Conservation (phyloP, 2,888 invertebrate genomes). For the Eulithis prunata region DNA sequence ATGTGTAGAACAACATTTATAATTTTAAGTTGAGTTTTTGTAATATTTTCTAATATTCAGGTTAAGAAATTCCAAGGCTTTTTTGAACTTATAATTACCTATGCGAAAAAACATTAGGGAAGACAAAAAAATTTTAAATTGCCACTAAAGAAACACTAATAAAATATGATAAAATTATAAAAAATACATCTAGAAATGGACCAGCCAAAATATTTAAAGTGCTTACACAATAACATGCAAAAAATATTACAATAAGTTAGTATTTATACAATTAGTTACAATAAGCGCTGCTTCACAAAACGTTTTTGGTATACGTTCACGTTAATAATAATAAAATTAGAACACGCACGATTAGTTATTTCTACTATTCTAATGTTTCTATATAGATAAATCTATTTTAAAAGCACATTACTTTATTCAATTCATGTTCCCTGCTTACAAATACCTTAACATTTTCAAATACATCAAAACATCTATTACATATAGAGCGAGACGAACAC, state of each 20-base stretch:
- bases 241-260: constrained; percentile 15
- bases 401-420: constrained; percentile 49
- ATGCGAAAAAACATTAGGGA: background rate
- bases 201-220: constrained; percentile 57
- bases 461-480: constrained; percentile 28
- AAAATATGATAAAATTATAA: constrained; percentile 12
- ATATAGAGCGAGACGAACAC: constrained; percentile 21
- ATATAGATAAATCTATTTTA: constrained; percentile 44
- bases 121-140: constrained; percentile 6
- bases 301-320: constrained; percentile 39
- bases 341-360: constrained; percentile 53
- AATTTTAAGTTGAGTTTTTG: background rate
- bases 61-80: too few relatives aligned
- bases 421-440: constrained; percentile 50
- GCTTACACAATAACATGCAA: constrained; percentile 12
- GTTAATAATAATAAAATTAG: constrained; percentile 14
- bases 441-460: constrained; percentile 33
- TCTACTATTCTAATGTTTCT: constrained; percentile 52
- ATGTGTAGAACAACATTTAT: background rate
- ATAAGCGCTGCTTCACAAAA: constrained; percentile 47
- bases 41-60: too few relatives aligned
- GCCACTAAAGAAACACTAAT: background rate
- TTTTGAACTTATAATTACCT: background rate
- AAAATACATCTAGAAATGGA: constrained; percentile 44
- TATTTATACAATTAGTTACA: constrained; percentile 42